Conservation (phyloP, 2,113 vertebrate species). For the Casuarius casuarius region DNA sequence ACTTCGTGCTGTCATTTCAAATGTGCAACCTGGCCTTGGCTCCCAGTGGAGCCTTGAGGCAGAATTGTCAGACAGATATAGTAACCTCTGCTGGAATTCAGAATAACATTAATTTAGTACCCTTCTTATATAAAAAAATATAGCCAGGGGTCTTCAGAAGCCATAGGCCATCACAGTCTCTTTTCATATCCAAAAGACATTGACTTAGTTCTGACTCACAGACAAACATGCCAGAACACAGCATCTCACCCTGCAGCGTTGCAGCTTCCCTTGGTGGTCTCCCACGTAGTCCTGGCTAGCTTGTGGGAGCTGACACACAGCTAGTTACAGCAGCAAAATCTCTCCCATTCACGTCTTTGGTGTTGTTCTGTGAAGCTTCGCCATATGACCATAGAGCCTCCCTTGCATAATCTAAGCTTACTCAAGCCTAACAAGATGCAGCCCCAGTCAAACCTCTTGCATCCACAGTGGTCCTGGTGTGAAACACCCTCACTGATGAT, state of each 20-base stretch:
- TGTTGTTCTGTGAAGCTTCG: neutral
- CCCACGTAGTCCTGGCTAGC: neutral
- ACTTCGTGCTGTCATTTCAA: neutral
- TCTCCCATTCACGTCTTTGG: neutral
- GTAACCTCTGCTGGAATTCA: neutral
- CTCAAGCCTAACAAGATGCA: neutral
- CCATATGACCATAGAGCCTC: rapidly evolving
- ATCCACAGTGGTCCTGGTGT: neutral
- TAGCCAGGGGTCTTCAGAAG: neutral
- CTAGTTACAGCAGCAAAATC: neutral
- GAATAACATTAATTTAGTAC: neutral
- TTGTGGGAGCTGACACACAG: neutral
- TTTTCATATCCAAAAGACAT: neutral
- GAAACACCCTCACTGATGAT: neutral
- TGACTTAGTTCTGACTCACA: neutral
- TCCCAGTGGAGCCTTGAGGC: neutral
- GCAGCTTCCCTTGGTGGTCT: conserved; percentile 7
- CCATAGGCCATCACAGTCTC: neutral
- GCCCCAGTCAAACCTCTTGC: rapidly evolving
- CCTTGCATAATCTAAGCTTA: neutral
- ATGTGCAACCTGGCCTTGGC: neutral
- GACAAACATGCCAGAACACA: neutral
- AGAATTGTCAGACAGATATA: neutral
- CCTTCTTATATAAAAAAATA: neutral
- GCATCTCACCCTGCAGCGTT: neutral